phyloP scores from a whole-genome alignment of 1,140 invertebrate species.

The Musca domestica region DNA sequence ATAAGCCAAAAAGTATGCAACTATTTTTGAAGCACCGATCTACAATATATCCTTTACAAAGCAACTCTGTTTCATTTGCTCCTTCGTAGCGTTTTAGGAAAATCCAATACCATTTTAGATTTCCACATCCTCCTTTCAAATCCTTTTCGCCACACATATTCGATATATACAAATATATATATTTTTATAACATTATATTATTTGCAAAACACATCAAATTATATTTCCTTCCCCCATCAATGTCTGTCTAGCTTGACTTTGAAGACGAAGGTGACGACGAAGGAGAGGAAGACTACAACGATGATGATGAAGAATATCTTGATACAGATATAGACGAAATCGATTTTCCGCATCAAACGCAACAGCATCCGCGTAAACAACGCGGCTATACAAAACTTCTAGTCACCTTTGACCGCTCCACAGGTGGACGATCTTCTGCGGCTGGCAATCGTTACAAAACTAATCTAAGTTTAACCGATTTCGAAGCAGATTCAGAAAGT shows the following conservation, averaged over 20 bases:
- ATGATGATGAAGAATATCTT: slow-evolving; percentile 28
- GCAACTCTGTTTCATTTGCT: no score
- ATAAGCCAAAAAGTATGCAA: no score
- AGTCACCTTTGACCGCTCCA: slow-evolving; percentile 24
- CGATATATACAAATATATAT: no score
- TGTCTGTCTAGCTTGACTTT: slow-evolving; percentile 22
- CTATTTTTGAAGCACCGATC: no score
- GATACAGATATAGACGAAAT: slow-evolving; percentile 37
- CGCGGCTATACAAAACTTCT: slow-evolving; percentile 16
- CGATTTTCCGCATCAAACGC: slow-evolving; percentile 9
- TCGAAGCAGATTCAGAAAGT: slow-evolving; percentile 53
- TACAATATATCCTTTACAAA: no score
- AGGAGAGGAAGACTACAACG: slow-evolving; percentile 39
- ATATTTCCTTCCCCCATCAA: neutral
- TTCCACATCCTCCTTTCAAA: no score
- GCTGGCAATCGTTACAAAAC: slow-evolving; percentile 8
- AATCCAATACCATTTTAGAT: no score
- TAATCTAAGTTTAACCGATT: slow-evolving; percentile 40
- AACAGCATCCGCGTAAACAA: slow-evolving; percentile 4
- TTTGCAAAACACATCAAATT: neutral
- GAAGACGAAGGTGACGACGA: slow-evolving; percentile 25
- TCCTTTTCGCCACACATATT: no score
- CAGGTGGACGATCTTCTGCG: slow-evolving; percentile 2
- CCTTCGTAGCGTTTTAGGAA: no score
- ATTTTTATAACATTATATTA: neutral